phyloP scores from a whole-genome alignment of 2,113 vertebrate genomes.

The Pavo muticus region DNA sequence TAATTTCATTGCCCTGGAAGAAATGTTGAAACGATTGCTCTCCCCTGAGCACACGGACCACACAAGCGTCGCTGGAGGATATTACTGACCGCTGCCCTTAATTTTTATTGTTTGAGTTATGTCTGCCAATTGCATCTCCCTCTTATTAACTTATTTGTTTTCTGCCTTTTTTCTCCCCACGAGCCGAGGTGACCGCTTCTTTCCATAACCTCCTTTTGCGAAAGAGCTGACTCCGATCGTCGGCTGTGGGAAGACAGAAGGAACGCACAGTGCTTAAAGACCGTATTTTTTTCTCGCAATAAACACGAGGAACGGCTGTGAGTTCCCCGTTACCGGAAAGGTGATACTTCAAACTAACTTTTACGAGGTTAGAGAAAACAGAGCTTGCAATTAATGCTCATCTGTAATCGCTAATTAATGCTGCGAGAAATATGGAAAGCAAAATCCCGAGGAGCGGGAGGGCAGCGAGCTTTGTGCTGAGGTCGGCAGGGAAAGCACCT shows the following conservation, averaged over 20 bases:
- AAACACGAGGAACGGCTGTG: conserved; percentile 22
- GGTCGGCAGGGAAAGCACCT: neutral
- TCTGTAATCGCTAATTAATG: conserved; percentile 36
- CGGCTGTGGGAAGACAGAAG: neutral
- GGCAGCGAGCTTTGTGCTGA: neutral
- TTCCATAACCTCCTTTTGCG: neutral
- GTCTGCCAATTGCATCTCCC: conserved; percentile 74
- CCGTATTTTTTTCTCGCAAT: neutral
- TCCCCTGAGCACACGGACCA: conserved; percentile 79
- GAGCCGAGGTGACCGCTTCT: neutral
- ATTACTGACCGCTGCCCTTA: conserved; percentile 78
- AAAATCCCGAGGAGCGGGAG: neutral
- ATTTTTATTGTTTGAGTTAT: conserved; percentile 84
- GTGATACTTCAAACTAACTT: conserved; percentile 64
- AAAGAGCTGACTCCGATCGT: neutral
- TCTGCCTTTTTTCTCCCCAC: neutral
- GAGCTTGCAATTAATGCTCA: conserved; percentile 49
- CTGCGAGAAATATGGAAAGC: neutral
- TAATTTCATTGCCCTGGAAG: conserved; percentile 66
- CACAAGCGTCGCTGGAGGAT: conserved; percentile 81
- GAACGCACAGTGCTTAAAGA: conserved; percentile 1
- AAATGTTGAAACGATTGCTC: conserved; percentile 78
- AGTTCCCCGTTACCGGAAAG: conserved; percentile 58
- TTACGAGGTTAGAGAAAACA: conserved; percentile 59
- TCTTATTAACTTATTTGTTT: conserved; percentile 65